Evolutionary conservation across 2,797 vertebrate species (phyloP).

Genomic region (Spinibarbus caldwelli): DNA sequence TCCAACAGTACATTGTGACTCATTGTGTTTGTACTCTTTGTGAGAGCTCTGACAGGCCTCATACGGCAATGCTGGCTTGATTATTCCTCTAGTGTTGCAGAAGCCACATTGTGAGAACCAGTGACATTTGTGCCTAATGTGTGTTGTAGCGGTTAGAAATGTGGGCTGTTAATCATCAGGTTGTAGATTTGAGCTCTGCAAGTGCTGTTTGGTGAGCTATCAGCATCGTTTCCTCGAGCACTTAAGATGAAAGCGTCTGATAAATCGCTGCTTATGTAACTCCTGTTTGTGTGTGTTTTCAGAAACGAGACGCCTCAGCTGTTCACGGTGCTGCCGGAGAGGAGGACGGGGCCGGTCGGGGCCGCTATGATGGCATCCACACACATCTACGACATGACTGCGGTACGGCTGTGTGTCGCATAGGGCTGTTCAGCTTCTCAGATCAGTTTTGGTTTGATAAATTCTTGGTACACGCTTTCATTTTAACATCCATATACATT

Average conservation of each 20-base stretch:
- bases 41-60: neutral
- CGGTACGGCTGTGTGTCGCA: constrained; percentile 35
- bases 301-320: constrained; percentile 92
- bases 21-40: neutral
- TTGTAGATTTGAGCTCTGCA: neutral
- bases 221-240: neutral
- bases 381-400: constrained; percentile 91
- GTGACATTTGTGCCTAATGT: neutral
- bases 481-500: neutral
- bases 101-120: neutral
- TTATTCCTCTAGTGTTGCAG: neutral
- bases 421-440: too few relatives aligned
- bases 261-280: neutral
- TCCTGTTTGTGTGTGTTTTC: neutral
- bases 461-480: too few relatives aligned
- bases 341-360: constrained; percentile 83
- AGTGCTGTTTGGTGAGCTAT: neutral
- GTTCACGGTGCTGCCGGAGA: constrained; percentile 88
- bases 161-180: neutral
- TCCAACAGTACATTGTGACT: neutral
- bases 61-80: neutral
- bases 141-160: neutral
- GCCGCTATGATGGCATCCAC: constrained; percentile 93
- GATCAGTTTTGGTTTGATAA: neutral
- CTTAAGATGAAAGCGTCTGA: neutral